A percentile compares a stretch with the other conserved stretches of the same genome.
phyloP scores from a whole-genome alignment of 1,140 invertebrate genomes.

The Steinernema feltiae region DNA sequence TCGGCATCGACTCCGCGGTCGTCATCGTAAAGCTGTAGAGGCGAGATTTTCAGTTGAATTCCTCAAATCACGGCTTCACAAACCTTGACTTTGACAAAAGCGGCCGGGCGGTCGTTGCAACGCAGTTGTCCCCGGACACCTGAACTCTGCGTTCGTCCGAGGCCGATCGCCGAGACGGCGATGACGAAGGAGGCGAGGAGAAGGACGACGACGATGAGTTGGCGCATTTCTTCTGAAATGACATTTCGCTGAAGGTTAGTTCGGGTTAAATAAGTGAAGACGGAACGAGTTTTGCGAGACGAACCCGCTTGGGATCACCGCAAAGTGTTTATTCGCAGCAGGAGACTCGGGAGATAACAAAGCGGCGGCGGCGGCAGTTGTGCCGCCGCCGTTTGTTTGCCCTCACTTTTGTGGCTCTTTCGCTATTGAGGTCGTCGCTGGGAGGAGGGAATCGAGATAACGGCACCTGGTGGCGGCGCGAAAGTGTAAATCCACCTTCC shows the following conservation, averaged over 20 bases:
- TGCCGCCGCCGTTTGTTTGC: background rate
- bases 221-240: constrained; percentile 20
- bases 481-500: no score
- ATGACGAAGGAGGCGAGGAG: constrained; percentile 18
- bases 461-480: no score
- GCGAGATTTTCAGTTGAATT: no score
- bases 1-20: constrained; percentile 29
- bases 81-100: constrained; percentile 26
- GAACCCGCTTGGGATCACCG: background rate
- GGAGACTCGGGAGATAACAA: background rate
- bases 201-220: background rate
- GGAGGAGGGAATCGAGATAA: no score
- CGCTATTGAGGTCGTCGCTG: background rate
- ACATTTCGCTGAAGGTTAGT: background rate
- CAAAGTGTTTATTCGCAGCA: constrained; percentile 8
- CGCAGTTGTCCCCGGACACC: constrained; percentile 12
- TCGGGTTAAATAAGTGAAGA: background rate
- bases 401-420: background rate
- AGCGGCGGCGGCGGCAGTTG: background rate
- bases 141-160: constrained; percentile 29
- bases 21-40: constrained; percentile 21
- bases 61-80: constrained; percentile 26
- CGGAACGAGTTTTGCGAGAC: background rate
- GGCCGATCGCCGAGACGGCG: constrained; percentile 15
- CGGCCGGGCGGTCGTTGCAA: constrained; percentile 26